phyloP scores from a whole-genome alignment of 2,888 invertebrate genomes.

The Caenorhabditis panamensis region DNA sequence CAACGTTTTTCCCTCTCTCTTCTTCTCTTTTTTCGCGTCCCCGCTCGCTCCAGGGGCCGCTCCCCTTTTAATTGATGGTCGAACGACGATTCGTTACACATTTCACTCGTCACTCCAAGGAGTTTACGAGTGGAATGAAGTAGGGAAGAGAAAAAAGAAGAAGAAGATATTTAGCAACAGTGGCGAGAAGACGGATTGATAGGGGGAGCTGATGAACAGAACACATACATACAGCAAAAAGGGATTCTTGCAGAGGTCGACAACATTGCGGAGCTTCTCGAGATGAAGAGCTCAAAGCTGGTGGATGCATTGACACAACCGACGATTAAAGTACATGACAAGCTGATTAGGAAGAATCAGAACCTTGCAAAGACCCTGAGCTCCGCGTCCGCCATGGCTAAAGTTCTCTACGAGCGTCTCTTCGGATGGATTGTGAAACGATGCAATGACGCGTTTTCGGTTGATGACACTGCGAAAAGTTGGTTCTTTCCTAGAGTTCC shows the following conservation, averaged over 20 bases:
- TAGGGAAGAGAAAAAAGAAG: conserved; percentile 9
- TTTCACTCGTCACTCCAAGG: conserved; percentile 27
- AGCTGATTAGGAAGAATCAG: conserved; percentile 83
- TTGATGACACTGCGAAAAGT: conserved; percentile 47
- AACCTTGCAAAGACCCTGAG: conserved; percentile 82
- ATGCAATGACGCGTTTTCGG: conserved; percentile 71
- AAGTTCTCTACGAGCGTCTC: conserved; percentile 77
- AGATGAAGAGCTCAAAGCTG: conserved; percentile 69
- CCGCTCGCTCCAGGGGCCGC: conserved; percentile 9
- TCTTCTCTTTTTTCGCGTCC: conserved; percentile 5
- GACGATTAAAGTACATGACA: conserved; percentile 83
- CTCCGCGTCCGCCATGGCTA: conserved; percentile 77
- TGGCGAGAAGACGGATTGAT: conserved; percentile 35
- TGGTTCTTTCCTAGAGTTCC: not conserved
- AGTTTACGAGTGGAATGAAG: conserved; percentile 15
- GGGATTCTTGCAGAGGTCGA: conserved; percentile 71
- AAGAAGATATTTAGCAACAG: conserved; percentile 30
- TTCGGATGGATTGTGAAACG: conserved; percentile 77
- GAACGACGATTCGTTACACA: conserved; percentile 57
- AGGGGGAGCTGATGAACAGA: conserved; percentile 20
- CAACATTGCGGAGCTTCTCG: conserved; percentile 72
- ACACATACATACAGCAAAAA: conserved; percentile 27
- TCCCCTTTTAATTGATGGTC: conserved; percentile 57
- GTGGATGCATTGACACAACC: conserved; percentile 83
- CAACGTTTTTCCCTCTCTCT: conserved; percentile 3